Base-by-base conservation (phyloP, 2,113 vertebrate genomes). In the Corythornis madagascariensis region DNA sequence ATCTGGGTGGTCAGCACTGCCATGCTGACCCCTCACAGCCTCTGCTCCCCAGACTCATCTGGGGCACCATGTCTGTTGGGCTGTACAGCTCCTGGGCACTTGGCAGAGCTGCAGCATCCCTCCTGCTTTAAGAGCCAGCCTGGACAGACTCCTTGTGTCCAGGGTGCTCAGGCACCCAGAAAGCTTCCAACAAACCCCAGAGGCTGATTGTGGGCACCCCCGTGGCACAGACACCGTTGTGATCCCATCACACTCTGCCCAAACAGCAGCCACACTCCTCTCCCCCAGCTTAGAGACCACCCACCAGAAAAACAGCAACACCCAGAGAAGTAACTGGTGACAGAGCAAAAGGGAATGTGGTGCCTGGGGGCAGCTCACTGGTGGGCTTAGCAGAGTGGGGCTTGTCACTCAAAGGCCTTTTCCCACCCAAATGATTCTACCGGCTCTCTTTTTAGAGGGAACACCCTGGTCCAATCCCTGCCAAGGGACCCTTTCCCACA, bases 401-500 rank as follows among this genome's bases (percentile, higher is more conserved):
- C 22, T 10, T 22, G 9, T 22, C 19, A 22, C 18, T 20, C 7
- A 48, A 48, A 48, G 47, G 21, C 6, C 47, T 48, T 48, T 48
- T 48, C 47, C 47, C 21, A 48, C 47, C 48, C 48, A 50, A 50
- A 50, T 13, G 12, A 12, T 50, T 50, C 48, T 14, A 3, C 7
- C 8, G 11, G 2, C 48, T 5, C 16, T 3, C 13, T 13, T 20
- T 55, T 13, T 8, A 2, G 17, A 24, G 1, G 4, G 14, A 64
- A 40, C 9, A 31, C 15, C 0, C 29, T 13, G 47, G 1, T 0
- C 0, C 7, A 15, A 11, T 16, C 20, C 1, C 18, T 3, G 4
- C 35, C 17, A 1, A 18, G 8, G 0, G 1, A 9, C 0, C 0
- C 11, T 4, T 42, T 9, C 45, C 56, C 13, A 0, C 8, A 20